phyloP scores from a whole-genome alignment of 2,113 vertebrate genomes.

The Craseonycteris thonglongyai region DNA sequence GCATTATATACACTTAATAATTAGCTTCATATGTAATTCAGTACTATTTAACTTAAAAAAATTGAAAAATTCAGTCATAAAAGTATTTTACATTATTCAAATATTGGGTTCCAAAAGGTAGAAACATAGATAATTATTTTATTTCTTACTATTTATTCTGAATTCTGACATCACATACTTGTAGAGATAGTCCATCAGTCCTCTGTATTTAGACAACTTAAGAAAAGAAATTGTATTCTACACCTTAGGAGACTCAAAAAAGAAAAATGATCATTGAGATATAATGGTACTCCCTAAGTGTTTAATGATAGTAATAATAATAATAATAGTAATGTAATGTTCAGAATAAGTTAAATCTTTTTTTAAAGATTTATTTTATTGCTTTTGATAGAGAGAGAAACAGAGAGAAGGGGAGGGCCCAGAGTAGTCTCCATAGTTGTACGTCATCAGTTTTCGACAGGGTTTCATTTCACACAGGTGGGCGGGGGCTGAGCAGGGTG shows the following conservation, averaged over 20 bases:
- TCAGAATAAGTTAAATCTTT: not conserved
- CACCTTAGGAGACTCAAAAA: not conserved
- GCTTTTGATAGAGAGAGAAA: too few relatives aligned
- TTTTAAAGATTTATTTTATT: too few relatives aligned
- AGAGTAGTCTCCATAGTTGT: too few relatives aligned
- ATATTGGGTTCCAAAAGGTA: not conserved
- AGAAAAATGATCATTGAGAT: not conserved
- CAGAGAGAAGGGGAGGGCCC: too few relatives aligned
- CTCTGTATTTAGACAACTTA: not conserved
- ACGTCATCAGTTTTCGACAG: too few relatives aligned
- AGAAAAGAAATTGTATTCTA: not conserved
- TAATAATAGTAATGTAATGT: not conserved
- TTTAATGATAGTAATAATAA: not conserved
- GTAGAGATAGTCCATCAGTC: not conserved
- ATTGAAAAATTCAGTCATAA: not conserved
- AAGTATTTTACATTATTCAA: not conserved
- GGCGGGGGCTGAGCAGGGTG: too few relatives aligned
- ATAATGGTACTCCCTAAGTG: not conserved
- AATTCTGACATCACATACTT: not conserved
- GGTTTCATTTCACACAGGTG: too few relatives aligned
- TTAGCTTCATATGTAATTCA: not conserved
- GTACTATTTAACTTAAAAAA: not conserved
- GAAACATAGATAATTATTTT: not conserved
- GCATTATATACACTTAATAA: not conserved
- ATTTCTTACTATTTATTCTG: not conserved